Percentiles rank a stretch among this genome's conserved stretches.
phyloP scores from a whole-genome alignment of 2,797 vertebrate species.

The Anas bernieri region DNA sequence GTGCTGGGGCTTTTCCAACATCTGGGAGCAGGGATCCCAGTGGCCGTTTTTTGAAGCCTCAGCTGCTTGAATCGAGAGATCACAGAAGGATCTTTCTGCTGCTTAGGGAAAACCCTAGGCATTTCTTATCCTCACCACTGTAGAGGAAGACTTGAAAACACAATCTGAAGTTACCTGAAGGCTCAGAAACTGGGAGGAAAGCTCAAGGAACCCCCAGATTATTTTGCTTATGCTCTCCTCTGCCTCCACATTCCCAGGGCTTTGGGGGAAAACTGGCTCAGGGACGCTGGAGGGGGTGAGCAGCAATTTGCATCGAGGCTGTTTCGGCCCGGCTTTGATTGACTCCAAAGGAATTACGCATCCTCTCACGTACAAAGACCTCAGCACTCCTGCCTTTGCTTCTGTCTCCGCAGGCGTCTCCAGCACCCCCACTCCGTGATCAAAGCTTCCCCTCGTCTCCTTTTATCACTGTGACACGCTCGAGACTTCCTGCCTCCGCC shows the following conservation, averaged over 20 bases:
- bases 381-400: background rate
- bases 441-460: constrained; percentile 38
- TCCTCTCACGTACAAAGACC: constrained; percentile 38
- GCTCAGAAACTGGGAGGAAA: background rate
- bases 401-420: constrained; percentile 41
- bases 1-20: background rate
- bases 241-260: background rate
- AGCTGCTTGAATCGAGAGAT: background rate
- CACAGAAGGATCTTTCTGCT: background rate
- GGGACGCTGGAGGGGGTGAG: background rate
- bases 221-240: background rate
- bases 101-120: background rate
- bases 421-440: constrained; percentile 17
- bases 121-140: background rate
- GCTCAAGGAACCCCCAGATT: background rate
- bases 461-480: constrained; percentile 38
- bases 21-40: background rate
- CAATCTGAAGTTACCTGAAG: background rate
- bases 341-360: constrained; percentile 34
- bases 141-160: background rate
- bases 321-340: constrained; percentile 17
- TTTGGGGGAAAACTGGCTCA: background rate
- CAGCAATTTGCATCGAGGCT: constrained; percentile 7
- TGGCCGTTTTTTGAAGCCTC: background rate
- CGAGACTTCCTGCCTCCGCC: background rate